A percentile compares a stretch with the other conserved stretches of the same genome.
Conservation (phyloP, 2,888 invertebrate genomes). For the Monopis laevigella region DNA sequence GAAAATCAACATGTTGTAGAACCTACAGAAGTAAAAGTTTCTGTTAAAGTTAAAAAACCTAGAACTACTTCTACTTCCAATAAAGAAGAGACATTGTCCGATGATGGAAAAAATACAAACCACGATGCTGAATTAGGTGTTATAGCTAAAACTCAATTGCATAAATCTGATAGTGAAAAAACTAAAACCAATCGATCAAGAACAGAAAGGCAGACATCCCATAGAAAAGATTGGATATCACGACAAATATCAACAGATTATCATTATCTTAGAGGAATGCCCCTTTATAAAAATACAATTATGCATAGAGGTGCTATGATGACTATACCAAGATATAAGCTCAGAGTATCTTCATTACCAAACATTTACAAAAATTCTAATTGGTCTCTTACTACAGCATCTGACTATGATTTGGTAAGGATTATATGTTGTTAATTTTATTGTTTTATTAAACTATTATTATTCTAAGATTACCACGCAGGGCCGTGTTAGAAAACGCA, state of each 20-base stretch:
- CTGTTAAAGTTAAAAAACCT: slow-evolving; percentile 28
- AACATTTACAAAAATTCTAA: slow-evolving; percentile 88
- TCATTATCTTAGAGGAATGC: slow-evolving; percentile 74
- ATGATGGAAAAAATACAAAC: slow-evolving; percentile 7
- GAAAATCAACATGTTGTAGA: slow-evolving; percentile 23
- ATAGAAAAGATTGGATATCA: slow-evolving; percentile 33
- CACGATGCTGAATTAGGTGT: slow-evolving; percentile 18
- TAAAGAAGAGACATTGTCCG: neutral
- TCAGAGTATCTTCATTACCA: slow-evolving; percentile 88
- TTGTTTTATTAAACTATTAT: neutral
- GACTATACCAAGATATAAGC: slow-evolving; percentile 80
- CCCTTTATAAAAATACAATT: slow-evolving; percentile 80
- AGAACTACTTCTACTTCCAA: slow-evolving; percentile 10
- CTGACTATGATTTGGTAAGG: slow-evolving; percentile 76
- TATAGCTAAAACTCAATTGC: slow-evolving; percentile 22
- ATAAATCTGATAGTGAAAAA: slow-evolving; percentile 19
- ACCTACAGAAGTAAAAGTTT: slow-evolving; percentile 38
- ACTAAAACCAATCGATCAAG: slow-evolving; percentile 15
- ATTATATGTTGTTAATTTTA: slow-evolving; percentile 16
- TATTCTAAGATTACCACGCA: neutral
- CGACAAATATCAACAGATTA: slow-evolving; percentile 68
- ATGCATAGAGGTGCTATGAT: slow-evolving; percentile 88
- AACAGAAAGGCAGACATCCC: no score
- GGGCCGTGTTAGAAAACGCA: no score
- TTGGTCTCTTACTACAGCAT: slow-evolving; percentile 70